Evolutionary conservation across 2,888 invertebrate species (phyloP).

Genomic region (Piscicola geometra): DNA sequence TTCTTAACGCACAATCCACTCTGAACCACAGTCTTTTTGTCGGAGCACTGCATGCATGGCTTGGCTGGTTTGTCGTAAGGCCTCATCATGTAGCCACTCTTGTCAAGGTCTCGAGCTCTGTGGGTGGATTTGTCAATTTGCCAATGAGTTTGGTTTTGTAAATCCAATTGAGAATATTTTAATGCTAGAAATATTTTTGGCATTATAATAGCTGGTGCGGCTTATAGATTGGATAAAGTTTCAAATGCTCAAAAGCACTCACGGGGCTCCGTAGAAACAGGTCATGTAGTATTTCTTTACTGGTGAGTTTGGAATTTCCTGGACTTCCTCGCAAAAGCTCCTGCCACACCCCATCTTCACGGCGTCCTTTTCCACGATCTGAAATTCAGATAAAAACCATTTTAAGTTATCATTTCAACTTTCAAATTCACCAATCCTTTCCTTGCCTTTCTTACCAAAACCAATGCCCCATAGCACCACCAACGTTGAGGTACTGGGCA

Average conservation of each 20-base stretch:
- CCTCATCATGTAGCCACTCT: not conserved
- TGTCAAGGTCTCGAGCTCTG: too few relatives aligned
- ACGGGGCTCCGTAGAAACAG: not conserved
- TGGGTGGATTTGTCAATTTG: too few relatives aligned
- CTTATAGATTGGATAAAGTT: too few relatives aligned
- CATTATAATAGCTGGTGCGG: too few relatives aligned
- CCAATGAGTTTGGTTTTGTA: too few relatives aligned
- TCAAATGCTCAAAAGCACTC: not conserved
- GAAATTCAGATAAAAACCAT: too few relatives aligned
- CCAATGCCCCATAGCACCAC: not conserved
- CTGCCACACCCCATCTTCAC: slow-evolving; percentile 4
- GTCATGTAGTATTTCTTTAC: not conserved
- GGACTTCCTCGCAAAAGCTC: not conserved
- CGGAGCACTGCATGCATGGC: not conserved
- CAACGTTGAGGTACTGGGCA: not conserved
- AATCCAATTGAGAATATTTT: too few relatives aligned
- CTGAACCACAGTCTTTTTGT: not conserved
- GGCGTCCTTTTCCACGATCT: not conserved
- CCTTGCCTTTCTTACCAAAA: too few relatives aligned
- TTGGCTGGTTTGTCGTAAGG: not conserved
- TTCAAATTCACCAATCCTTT: too few relatives aligned
- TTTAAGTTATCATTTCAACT: too few relatives aligned
- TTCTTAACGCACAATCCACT: not conserved
- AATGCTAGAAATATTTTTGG: too few relatives aligned
- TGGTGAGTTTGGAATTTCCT: not conserved